Percentiles rank a stretch among this genome's conserved stretches.
Conservation (phyloP, 2,888 invertebrate species). For the Pyrocoelia pectoralis region DNA sequence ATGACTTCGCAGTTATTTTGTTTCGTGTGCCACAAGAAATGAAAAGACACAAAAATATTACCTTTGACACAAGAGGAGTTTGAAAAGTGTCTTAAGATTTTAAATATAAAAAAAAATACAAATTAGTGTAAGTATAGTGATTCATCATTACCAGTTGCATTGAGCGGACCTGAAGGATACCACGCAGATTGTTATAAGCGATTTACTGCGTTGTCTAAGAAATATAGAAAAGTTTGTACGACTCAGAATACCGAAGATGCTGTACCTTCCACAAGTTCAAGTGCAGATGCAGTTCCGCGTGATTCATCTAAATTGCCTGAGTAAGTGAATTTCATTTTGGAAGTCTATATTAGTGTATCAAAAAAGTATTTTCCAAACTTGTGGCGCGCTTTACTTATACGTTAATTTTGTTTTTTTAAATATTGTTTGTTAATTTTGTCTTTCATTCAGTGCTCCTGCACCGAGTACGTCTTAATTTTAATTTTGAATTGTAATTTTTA, state of each 20-base stretch:
- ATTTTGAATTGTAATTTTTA: slow-evolving; percentile 2
- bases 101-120: slow-evolving; percentile 8
- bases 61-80: slow-evolving; percentile 8
- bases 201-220: slow-evolving; percentile 7
- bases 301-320: slow-evolving; percentile 4
- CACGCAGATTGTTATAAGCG: slow-evolving; percentile 2
- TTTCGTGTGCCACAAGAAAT: slow-evolving; percentile 12
- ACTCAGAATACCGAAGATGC: slow-evolving; percentile 4
- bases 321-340: slow-evolving; percentile 9
- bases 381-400: too few species aligned
- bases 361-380: too few species aligned
- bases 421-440: neutral
- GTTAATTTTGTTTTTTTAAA: too few species aligned
- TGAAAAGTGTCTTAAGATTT: neutral
- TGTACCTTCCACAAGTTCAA: neutral
- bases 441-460: slow-evolving; percentile 4
- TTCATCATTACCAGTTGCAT: slow-evolving; percentile 2
- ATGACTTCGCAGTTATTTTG: slow-evolving; percentile 10
- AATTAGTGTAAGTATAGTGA: slow-evolving; percentile 12
- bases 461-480: slow-evolving; percentile 2
- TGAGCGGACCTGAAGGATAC: slow-evolving; percentile 15
- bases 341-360: neutral
- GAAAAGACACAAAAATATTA: neutral
- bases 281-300: neutral
- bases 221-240: slow-evolving; percentile 8